Evolutionary conservation across 2,113 vertebrate genomes (phyloP).

Genomic region (Cercopithecus mona): DNA sequence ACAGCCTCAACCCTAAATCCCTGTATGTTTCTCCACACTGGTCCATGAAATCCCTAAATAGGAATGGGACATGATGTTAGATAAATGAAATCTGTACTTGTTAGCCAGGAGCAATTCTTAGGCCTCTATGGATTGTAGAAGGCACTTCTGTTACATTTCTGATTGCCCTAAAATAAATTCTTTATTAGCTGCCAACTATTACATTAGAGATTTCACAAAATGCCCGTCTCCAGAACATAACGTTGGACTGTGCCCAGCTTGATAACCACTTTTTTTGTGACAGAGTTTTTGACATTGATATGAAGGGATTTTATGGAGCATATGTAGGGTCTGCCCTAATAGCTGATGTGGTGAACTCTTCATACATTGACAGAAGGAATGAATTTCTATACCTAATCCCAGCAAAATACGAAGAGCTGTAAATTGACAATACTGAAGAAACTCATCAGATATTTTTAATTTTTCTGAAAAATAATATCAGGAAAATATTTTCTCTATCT

Average conservation of each 20-base stretch:
- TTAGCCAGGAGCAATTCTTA: not conserved
- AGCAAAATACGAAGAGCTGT: conserved; percentile 19
- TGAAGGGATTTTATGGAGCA: conserved; percentile 1
- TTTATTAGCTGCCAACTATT: conserved; percentile 64
- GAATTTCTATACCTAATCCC: not conserved
- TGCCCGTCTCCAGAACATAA: conserved; percentile 46
- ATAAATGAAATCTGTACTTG: not conserved
- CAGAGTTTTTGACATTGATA: conserved; percentile 53
- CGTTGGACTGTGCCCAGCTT: conserved; percentile 58
- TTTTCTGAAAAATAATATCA: not conserved
- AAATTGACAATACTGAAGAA: not conserved
- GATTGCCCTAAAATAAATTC: conserved; percentile 43
- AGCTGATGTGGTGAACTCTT: conserved; percentile 10
- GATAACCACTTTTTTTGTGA: conserved; percentile 36
- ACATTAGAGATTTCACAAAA: conserved; percentile 51
- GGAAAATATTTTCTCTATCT: not conserved
- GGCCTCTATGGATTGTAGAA: not conserved
- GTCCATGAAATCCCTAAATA: not conserved
- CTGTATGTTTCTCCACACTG: not conserved
- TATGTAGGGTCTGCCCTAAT: conserved; percentile 31
- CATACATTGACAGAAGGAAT: conserved; percentile 15
- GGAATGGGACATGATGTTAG: not conserved
- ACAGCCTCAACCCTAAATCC: not conserved
- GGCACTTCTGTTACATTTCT: not conserved
- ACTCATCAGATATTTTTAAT: not conserved